These are phyloP conservation scores for Conus ventricosus DNA, from an alignment of 1,140 invertebrate genomes.

Conservation along the genomic window DNA sequence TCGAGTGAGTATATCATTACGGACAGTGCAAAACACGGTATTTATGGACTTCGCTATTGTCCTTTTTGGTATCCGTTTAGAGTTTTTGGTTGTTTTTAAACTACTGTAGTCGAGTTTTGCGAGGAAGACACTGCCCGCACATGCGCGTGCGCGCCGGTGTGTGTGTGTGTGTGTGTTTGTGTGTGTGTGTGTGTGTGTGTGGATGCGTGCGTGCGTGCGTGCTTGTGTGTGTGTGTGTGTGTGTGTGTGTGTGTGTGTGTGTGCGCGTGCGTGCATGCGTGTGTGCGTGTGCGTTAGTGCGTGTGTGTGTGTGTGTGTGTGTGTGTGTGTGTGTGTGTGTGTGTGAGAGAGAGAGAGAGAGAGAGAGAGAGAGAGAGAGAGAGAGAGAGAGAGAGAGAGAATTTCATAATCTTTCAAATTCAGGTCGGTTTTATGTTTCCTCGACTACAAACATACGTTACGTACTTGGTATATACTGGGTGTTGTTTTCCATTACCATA, in stretches of 20 bases:
- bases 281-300: no score
- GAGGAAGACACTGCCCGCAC: background rate
- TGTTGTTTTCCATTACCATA: background rate
- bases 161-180: conserved; percentile 2
- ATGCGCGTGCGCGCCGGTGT: background rate
- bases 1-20: no score
- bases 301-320: background rate
- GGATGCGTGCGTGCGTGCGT: background rate
- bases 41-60: no score
- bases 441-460: background rate
- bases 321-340: no score
- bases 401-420: background rate
- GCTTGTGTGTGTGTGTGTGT: background rate
- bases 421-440: background rate
- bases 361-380: background rate
- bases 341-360: no score
- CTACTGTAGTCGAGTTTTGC: background rate
- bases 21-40: no score
- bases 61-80: background rate
- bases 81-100: background rate
- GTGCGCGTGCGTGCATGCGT: background rate
- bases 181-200: background rate
- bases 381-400: background rate
- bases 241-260: background rate
- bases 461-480: background rate